Evolutionary conservation across 2,888 invertebrate species (phyloP), one percentile per base, ranked within the genome.

Genomic region (Scaptomyza cyrtandrae): DNA sequence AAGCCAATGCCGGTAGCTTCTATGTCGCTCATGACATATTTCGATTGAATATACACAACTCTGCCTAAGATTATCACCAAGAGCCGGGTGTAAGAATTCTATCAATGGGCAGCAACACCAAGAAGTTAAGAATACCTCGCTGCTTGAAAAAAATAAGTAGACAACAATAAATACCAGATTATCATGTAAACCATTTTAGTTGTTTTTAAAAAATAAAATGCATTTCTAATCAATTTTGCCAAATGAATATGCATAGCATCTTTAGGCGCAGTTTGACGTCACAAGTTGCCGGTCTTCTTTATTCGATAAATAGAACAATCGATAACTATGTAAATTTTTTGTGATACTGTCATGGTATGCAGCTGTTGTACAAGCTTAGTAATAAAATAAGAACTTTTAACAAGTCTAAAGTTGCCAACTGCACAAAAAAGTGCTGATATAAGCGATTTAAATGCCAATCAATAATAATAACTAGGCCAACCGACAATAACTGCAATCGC

Each of bases 11-110:
- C 90, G 95, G 94, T 80, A 95, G 96, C 60, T 99, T 96, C 94
- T 98, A 96, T 93, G 97, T 98, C 90, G 97, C 97, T 91, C 98
- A 99, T 92, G 98, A 99, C 92, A 96, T 98, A 92, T 99, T 99
- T 94, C 96, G 98, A 92, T 95, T 99, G 91, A 96, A 97, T 84
- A 96, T 99, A 89, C 98, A 98, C 93, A 96, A 98, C 92, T 93
- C 94, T 58, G 94, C 94, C 88, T 95, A 94, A 75, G 46, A 45
- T 49, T 39, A 13, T n/a, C 39, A 33, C 33, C 37, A 19, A 41
- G 1, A 33, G 52, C 24, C 31, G 58, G 37, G 50, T 33, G 37
- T 37, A 39, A 37, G 13, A 39, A 27, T 37, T 14, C 11, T 0
- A 14, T 6, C 24, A 11, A 13, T 19, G n/a, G 6, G n/a, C 35